Evolutionary conservation across 2,113 vertebrate species (phyloP).

Genomic region (Brachionichthys hirsutus): DNA sequence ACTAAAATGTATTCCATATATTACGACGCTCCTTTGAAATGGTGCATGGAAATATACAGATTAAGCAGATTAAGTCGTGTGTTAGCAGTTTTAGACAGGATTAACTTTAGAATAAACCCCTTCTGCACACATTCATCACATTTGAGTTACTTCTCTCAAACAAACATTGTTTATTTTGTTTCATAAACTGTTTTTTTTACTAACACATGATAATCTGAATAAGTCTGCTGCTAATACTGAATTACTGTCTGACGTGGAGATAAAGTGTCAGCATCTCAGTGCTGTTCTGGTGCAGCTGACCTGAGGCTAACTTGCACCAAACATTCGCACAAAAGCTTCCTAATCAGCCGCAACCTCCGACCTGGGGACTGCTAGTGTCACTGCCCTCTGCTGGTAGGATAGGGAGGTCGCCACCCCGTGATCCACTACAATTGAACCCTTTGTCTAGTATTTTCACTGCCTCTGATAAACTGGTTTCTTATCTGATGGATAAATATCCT

Average conservation of each 20-base stretch:
- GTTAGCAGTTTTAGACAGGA: not conserved
- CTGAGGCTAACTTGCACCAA: constrained; percentile 16
- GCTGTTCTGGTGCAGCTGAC: constrained; percentile 23
- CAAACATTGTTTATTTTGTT: too few species aligned
- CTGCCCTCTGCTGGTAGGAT: constrained; percentile 71
- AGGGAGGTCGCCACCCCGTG: constrained; percentile 30
- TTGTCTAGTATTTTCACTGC: constrained; percentile 65
- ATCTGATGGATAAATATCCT: constrained; percentile 39
- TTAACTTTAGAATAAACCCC: not conserved
- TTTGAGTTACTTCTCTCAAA: too few species aligned
- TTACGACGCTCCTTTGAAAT: not conserved
- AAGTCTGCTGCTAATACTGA: not conserved
- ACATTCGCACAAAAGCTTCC: constrained; percentile 48
- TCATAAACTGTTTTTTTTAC: too few species aligned
- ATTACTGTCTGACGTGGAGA: not conserved
- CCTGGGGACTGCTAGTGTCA: constrained; percentile 52
- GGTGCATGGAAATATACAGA: not conserved
- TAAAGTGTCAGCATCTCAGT: not conserved
- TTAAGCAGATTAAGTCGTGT: not conserved
- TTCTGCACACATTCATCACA: too few species aligned
- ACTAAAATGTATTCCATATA: not conserved
- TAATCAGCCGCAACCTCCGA: constrained; percentile 53
- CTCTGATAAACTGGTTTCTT: constrained; percentile 60
- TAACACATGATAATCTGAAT: not conserved
- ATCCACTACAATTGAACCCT: constrained; percentile 6